Conservation (phyloP, 2,113 vertebrate genomes). For the Forbesichthys papilliferus region DNA sequence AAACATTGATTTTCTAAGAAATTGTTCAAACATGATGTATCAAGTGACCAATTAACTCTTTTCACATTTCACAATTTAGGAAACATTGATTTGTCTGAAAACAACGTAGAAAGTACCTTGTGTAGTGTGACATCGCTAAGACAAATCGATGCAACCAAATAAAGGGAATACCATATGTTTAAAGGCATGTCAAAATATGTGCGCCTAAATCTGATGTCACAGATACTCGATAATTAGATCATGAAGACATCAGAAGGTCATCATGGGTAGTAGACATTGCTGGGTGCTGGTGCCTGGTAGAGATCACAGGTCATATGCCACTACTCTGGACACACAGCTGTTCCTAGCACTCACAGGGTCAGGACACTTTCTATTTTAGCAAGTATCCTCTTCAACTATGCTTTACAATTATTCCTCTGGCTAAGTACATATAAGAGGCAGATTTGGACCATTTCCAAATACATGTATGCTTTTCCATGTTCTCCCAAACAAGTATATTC, state of each 20-base stretch:
- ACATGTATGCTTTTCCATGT: neutral
- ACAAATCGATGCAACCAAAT: neutral
- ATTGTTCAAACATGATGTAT: neutral
- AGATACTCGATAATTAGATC: neutral
- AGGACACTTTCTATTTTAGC: too few species aligned
- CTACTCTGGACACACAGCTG: neutral
- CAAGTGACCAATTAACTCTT: conserved; percentile 17
- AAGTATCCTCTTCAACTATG: too few species aligned
- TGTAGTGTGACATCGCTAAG: neutral
- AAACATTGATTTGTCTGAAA: neutral
- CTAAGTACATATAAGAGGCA: too few species aligned
- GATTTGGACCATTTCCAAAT: too few species aligned
- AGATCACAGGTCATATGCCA: neutral
- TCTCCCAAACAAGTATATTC: conserved; percentile 7
- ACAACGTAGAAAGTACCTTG: neutral
- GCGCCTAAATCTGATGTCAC: neutral
- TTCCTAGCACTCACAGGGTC: neutral
- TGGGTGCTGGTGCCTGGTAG: neutral
- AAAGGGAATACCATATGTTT: neutral
- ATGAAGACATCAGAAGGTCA: neutral
- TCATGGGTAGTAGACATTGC: too few species aligned
- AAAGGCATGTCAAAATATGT: neutral
- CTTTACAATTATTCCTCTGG: too few species aligned
- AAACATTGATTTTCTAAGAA: conserved; percentile 15
- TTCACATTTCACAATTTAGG: neutral